Evolutionary conservation across 2,888 invertebrate species (phyloP).

Genomic region (Gisinianus flammeolus): DNA sequence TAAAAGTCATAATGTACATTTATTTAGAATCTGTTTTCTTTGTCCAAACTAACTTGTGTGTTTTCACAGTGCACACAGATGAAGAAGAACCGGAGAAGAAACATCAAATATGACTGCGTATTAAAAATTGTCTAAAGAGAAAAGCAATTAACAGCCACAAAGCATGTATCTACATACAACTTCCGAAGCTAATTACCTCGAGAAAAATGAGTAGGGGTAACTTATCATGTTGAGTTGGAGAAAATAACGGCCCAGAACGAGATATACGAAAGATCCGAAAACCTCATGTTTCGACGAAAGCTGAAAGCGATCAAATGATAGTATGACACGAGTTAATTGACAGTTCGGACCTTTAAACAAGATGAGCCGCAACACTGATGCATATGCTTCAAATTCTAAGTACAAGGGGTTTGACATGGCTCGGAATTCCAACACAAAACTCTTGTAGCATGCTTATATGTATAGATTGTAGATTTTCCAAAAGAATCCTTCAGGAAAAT

Average conservation of each 20-base stretch:
- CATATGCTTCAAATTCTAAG: constrained; percentile 36
- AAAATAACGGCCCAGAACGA: constrained; percentile 7
- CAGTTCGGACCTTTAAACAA: constrained; percentile 46
- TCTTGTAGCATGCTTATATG: not conserved
- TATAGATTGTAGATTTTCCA: not conserved
- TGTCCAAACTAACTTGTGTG: no score
- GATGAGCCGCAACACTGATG: constrained; percentile 40
- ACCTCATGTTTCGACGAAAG: constrained; percentile 39
- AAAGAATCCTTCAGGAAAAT: constrained; percentile 11
- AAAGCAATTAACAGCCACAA: constrained; percentile 1
- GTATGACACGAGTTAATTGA: constrained; percentile 53
- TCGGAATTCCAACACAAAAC: not conserved
- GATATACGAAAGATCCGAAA: not conserved
- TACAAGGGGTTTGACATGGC: constrained; percentile 22
- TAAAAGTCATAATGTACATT: no score
- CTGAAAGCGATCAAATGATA: constrained; percentile 52
- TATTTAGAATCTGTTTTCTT: no score
- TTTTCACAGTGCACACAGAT: no score
- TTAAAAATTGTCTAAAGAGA: no score
- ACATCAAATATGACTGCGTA: no score
- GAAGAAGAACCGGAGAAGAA: no score
- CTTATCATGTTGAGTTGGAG: constrained; percentile 8
- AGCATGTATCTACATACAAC: constrained; percentile 9
- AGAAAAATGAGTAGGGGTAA: constrained; percentile 31
- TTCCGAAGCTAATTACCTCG: constrained; percentile 34